Conservation (phyloP, 1,140 invertebrate genomes). For the Parasteatoda tepidariorum region DNA sequence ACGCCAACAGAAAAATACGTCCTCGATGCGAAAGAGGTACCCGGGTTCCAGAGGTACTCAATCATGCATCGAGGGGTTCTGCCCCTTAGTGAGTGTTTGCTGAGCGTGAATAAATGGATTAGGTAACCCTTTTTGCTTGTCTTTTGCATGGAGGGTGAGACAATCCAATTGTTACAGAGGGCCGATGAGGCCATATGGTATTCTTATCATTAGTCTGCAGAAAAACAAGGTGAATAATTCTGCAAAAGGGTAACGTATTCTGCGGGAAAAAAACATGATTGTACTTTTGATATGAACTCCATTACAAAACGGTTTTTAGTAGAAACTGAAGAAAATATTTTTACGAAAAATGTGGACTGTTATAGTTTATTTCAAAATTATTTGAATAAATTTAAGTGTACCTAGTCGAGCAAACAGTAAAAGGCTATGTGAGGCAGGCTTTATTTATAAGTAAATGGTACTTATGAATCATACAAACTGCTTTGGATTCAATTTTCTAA, state of each 20-base stretch:
- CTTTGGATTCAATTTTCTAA: too few species aligned
- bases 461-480: too few species aligned
- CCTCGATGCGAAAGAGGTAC: background rate
- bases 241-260: conserved; percentile 24
- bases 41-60: conserved; percentile 33
- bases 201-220: conserved; percentile 27
- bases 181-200: conserved; percentile 22
- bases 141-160: conserved; percentile 30
- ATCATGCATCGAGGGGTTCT: conserved; percentile 27
- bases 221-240: background rate
- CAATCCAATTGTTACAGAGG: conserved; percentile 33
- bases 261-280: background rate
- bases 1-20: background rate
- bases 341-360: too few species aligned
- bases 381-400: too few species aligned
- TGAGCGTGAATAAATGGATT: conserved; percentile 44
- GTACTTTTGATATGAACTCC: background rate
- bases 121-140: conserved; percentile 30
- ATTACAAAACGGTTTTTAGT: too few species aligned
- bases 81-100: conserved; percentile 31
- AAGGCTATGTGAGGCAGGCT: too few species aligned
- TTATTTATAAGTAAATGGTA: too few species aligned
- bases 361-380: too few species aligned
- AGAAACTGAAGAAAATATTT: too few species aligned
- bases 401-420: too few species aligned